phyloP scores from a whole-genome alignment of 2,888 invertebrate genomes.

The Subacronicta megacephala region DNA sequence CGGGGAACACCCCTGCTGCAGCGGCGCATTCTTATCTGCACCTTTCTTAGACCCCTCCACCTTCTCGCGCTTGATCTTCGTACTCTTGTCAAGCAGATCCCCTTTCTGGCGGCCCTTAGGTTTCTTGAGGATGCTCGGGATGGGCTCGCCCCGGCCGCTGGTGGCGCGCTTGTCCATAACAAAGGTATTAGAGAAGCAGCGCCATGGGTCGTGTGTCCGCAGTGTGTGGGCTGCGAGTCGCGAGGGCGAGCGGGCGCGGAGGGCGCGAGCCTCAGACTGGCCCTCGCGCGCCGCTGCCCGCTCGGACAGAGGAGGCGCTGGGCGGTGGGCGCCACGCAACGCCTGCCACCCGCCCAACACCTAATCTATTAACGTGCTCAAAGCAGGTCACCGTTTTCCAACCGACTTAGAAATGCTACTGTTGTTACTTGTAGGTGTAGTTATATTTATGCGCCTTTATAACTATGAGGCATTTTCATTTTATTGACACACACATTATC shows the following conservation, averaged over 20 bases:
- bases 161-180: conserved; percentile 85
- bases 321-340: conserved; percentile 70
- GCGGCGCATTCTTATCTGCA: conserved; percentile 79
- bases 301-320: conserved; percentile 74
- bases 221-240: conserved; percentile 58
- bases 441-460: conserved; percentile 10
- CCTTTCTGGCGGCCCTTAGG: conserved; percentile 78
- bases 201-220: conserved; percentile 63
- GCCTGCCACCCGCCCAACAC: conserved; percentile 73
- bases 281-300: conserved; percentile 73
- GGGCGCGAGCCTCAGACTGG: conserved; percentile 86
- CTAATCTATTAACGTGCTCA: conserved; percentile 78
- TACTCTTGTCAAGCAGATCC: conserved; percentile 83
- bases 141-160: conserved; percentile 82
- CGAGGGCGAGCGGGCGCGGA: conserved; percentile 83
- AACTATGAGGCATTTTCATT: conserved; percentile 28
- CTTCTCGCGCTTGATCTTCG: conserved; percentile 84
- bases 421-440: conserved; percentile 45
- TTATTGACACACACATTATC: conserved; percentile 57
- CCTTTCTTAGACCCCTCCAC: conserved; percentile 75
- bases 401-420: conserved; percentile 39
- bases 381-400: conserved; percentile 81
- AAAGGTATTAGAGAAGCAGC: conserved; percentile 66
- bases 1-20: conserved; percentile 93
- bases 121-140: conserved; percentile 86